phyloP scores from a whole-genome alignment of 2,113 vertebrate genomes.

The Panurus biarmicus region DNA sequence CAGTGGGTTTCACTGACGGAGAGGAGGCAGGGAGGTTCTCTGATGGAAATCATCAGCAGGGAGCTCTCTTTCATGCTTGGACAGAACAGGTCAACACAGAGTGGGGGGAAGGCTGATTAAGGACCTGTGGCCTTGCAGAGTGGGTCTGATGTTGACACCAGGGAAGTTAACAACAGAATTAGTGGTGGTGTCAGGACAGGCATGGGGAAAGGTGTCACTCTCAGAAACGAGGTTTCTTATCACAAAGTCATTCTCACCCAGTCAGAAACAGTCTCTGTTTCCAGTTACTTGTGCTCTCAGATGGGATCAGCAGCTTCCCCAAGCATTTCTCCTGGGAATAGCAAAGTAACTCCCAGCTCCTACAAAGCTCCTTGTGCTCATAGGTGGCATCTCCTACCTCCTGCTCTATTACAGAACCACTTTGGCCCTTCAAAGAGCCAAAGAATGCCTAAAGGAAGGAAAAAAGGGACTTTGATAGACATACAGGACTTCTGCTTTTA shows the following conservation, averaged over 20 bases:
- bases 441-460: background rate
- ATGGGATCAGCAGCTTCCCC: background rate
- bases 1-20: background rate
- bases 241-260: background rate
- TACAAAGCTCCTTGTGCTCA: background rate
- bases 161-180: background rate
- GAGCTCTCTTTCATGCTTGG: fast-evolving
- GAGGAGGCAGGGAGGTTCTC: background rate
- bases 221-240: background rate
- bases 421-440: background rate
- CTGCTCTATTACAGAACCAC: background rate
- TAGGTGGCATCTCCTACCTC: background rate
- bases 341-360: background rate
- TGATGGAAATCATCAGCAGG: background rate
- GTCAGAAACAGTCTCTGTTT: background rate
- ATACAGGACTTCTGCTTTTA: background rate
- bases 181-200: background rate
- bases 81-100: background rate
- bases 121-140: background rate
- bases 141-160: fast-evolving
- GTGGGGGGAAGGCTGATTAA: background rate
- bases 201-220: background rate
- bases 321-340: background rate
- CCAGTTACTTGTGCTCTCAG: background rate
- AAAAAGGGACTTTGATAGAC: background rate